Conservation (phyloP, 1,140 invertebrate species). For the Drosophila ercepeae region DNA sequence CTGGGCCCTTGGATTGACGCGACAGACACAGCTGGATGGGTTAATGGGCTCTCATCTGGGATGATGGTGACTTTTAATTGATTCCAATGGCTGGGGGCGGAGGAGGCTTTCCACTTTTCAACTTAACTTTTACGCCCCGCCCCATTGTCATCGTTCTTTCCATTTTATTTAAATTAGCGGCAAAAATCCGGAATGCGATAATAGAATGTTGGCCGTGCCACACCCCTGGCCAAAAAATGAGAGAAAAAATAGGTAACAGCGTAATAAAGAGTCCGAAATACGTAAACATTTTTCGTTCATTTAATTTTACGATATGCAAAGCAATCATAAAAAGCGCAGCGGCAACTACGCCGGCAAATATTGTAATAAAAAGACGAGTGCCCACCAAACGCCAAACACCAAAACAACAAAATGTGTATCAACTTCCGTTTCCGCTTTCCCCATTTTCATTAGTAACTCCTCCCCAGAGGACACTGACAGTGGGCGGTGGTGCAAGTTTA, state of each 20-base stretch:
- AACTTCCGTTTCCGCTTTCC: conserved; percentile 59
- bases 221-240: conserved; percentile 1
- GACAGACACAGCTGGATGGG: conserved; percentile 1
- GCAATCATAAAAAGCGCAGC: conserved; percentile 63
- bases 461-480: conserved; percentile 35
- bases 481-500: conserved; percentile 3
- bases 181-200: conserved; percentile 8
- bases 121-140: background rate
- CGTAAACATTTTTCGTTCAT: conserved; percentile 62
- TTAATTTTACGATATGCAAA: conserved; percentile 71
- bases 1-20: background rate
- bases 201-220: conserved; percentile 13
- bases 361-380: conserved; percentile 63
- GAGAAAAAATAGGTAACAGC: conserved; percentile 1
- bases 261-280: conserved; percentile 28
- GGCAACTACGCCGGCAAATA: conserved; percentile 54
- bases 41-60: conserved; percentile 12
- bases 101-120: background rate
- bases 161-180: conserved; percentile 4
- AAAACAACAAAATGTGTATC: conserved; percentile 55
- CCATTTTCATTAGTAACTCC: conserved; percentile 17
- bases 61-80: conserved; percentile 35
- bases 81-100: conserved; percentile 4
- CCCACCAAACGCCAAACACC: conserved; percentile 54
- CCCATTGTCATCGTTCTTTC: background rate